These are phyloP conservation scores for Penaeus indicus DNA, from an alignment of 1,140 invertebrate genomes.

Conservation along the genomic window DNA sequence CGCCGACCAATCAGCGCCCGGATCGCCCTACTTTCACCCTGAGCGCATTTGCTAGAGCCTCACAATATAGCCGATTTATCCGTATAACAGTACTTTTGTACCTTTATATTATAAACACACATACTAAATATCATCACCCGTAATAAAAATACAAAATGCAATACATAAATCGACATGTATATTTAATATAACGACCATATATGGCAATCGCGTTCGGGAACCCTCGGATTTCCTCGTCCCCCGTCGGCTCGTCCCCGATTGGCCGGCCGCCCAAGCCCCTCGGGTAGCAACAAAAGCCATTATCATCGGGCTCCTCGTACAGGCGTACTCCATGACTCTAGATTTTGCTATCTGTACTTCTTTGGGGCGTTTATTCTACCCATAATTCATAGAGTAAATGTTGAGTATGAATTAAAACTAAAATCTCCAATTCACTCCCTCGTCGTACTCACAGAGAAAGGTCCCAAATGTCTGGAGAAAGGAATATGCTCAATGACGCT, in stretches of 20 bases:
- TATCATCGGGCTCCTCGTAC: neutral
- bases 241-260: neutral
- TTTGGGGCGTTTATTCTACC: neutral
- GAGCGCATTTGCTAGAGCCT: neutral
- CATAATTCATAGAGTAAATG: too few relatives aligned
- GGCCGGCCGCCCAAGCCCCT: neutral
- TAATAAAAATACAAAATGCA: too few relatives aligned
- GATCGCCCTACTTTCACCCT: constrained; percentile 39
- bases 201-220: neutral
- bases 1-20: constrained; percentile 36
- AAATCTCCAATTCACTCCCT: too few relatives aligned
- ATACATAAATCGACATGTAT: neutral
- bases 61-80: neutral
- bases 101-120: neutral
- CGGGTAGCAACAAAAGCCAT: constrained; percentile 17
- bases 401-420: too few relatives aligned
- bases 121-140: neutral
- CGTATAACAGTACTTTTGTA: neutral
- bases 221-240: neutral
- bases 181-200: neutral
- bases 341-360: neutral
- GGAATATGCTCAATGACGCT: too few relatives aligned
- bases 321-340: neutral
- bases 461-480: too few relatives aligned
- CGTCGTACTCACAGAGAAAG: too few relatives aligned